Conservation (phyloP, 2,113 vertebrate genomes). For the Zosterops hypoxanthus region DNA sequence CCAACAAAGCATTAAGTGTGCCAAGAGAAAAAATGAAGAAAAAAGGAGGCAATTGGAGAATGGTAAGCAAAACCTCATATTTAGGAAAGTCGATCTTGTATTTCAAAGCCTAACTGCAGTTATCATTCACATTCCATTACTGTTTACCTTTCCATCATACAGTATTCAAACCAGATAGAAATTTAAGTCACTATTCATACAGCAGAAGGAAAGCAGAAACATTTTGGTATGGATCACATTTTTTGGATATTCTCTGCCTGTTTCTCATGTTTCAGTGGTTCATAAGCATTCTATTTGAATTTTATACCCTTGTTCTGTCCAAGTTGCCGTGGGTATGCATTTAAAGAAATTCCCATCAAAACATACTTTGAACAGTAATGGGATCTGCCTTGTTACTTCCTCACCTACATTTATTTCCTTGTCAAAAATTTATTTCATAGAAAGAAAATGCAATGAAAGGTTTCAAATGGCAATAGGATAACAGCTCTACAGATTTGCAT, state of each 20-base stretch:
- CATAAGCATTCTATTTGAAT: neutral
- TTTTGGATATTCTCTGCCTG: neutral
- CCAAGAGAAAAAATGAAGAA: neutral
- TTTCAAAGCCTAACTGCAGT: slow-evolving; percentile 55
- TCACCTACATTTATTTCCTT: neutral
- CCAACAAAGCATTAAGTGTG: neutral
- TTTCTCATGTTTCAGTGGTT: slow-evolving; percentile 38
- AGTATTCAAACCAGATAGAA: slow-evolving; percentile 52
- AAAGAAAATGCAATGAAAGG: slow-evolving; percentile 20
- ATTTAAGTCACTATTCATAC: slow-evolving; percentile 62
- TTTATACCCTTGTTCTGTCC: slow-evolving; percentile 11
- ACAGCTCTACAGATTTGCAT: neutral
- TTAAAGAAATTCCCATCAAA: slow-evolving; percentile 14
- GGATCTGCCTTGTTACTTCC: neutral
- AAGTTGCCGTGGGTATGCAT: neutral
- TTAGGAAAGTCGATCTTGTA: slow-evolving; percentile 10
- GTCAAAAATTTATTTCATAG: slow-evolving; percentile 22
- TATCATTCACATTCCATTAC: slow-evolving; percentile 62
- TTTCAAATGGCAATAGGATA: slow-evolving; percentile 39
- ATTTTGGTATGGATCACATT: slow-evolving; percentile 22
- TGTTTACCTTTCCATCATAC: slow-evolving; percentile 57
- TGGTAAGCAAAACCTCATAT: neutral
- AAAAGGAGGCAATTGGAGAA: neutral
- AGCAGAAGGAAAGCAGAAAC: slow-evolving; percentile 28
- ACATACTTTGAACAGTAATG: neutral